A percentile compares a stretch with the other conserved stretches of the same genome.
Conservation (phyloP, 2,113 vertebrate species). For the Rhegmatorhina hoffmannsi region DNA sequence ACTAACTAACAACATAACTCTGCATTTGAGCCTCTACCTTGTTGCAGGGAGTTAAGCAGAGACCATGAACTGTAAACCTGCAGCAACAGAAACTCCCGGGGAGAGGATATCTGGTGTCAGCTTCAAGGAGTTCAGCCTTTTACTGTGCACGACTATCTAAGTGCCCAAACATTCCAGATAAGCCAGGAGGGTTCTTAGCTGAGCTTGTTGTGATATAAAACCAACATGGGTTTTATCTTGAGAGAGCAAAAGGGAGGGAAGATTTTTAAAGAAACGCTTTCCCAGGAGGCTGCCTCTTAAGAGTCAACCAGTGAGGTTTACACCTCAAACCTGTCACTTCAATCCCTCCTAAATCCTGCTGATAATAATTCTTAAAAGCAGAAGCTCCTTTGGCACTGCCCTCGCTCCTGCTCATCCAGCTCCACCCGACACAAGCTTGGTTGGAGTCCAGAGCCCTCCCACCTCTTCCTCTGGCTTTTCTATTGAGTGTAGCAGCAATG, state of each 20-base stretch:
- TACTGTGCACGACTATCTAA: background rate
- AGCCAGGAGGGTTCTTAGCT: background rate
- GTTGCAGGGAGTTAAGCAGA: background rate
- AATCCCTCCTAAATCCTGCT: background rate
- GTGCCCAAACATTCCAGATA: background rate
- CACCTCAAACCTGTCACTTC: background rate
- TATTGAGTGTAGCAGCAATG: background rate
- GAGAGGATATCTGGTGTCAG: background rate
- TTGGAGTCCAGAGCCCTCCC: constrained; percentile 34
- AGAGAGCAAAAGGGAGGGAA: background rate
- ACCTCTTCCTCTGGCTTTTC: constrained; percentile 34
- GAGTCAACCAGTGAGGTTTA: background rate
- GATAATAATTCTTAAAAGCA: background rate
- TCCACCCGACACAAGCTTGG: background rate
- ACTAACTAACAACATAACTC: background rate
- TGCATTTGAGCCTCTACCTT: background rate
- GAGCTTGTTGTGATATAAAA: background rate
- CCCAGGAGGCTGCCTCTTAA: background rate
- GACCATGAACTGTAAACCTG: background rate
- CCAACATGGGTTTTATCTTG: background rate
- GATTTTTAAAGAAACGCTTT: background rate
- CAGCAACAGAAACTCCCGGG: background rate
- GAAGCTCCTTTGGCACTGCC: background rate
- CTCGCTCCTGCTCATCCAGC: background rate
- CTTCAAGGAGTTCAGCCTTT: background rate